A percentile compares a stretch with the other conserved stretches of the same genome.
Evolutionary conservation across 1,140 invertebrate species (phyloP).

Genomic region (Mizuhopecten yessoensis): DNA sequence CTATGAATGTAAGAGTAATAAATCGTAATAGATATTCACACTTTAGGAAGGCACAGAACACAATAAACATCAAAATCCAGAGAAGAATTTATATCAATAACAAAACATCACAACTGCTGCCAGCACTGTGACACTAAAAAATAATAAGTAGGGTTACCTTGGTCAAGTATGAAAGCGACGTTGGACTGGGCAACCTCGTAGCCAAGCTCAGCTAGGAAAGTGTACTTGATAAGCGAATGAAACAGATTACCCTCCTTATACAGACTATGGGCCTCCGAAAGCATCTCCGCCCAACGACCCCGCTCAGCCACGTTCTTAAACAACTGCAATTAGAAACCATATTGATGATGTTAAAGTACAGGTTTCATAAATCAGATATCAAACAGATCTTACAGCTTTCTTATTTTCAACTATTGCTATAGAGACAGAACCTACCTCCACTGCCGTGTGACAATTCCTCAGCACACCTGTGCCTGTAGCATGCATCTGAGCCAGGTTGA

Average conservation of each 20-base stretch:
- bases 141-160: conserved; percentile 83
- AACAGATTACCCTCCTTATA: conserved; percentile 92
- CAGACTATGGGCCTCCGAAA: conserved; percentile 95
- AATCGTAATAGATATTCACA: too few species aligned
- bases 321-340: conserved; percentile 85
- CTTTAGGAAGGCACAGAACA: too few species aligned
- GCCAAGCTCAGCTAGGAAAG: conserved; percentile 96
- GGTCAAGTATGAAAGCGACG: conserved; percentile 96
- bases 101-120: too few species aligned
- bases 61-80: too few species aligned
- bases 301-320: conserved; percentile 99
- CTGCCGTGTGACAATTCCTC: conserved; percentile 94
- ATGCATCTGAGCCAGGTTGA: conserved; percentile 99
- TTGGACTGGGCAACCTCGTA: conserved; percentile 99
- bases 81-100: too few species aligned
- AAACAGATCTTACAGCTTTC: too few species aligned
- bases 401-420: too few species aligned
- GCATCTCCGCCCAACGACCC: conserved; percentile 94
- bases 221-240: conserved; percentile 95
- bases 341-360: too few species aligned
- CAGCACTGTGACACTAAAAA: not conserved
- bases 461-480: conserved; percentile 97
- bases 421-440: conserved; percentile 87
- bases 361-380: too few species aligned
- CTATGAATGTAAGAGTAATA: too few species aligned